Percentiles rank a stretch among this genome's conserved stretches.
These are phyloP conservation scores for Oriolus oriolus DNA, from an alignment of 2,113 vertebrate genomes.

Conservation along the genomic window DNA sequence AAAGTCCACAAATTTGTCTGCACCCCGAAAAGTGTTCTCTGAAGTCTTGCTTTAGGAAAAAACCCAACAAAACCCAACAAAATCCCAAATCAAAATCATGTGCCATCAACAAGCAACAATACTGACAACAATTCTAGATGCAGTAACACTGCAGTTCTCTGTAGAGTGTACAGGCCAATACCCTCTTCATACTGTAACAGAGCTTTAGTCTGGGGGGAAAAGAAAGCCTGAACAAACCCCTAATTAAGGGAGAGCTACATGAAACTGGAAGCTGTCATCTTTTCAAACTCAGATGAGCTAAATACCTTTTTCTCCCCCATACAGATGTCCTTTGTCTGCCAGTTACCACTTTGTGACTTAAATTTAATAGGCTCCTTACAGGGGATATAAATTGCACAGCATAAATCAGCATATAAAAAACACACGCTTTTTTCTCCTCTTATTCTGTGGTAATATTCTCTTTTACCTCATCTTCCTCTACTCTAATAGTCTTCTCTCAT, in stretches of 20 bases:
- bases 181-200: not conserved
- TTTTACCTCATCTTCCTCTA: not conserved
- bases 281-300: not conserved
- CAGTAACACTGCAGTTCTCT: not conserved
- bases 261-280: not conserved
- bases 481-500: not conserved
- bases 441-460: not conserved
- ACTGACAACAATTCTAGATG: not conserved
- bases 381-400: not conserved
- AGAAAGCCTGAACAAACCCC: not conserved
- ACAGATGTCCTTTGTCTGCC: not conserved
- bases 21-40: not conserved
- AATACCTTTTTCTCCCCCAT: fast-evolving
- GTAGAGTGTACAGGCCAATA: not conserved
- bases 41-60: not conserved
- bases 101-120: not conserved
- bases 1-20: not conserved
- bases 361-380: not conserved
- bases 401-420: not conserved
- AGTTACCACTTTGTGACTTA: not conserved
- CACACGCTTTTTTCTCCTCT: not conserved
- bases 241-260: not conserved
- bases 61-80: not conserved
- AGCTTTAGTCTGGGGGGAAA: not conserved
- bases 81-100: not conserved